These are phyloP conservation scores for Malurus melanocephalus DNA, from an alignment of 2,113 vertebrate genomes.

Conservation along the genomic window DNA sequence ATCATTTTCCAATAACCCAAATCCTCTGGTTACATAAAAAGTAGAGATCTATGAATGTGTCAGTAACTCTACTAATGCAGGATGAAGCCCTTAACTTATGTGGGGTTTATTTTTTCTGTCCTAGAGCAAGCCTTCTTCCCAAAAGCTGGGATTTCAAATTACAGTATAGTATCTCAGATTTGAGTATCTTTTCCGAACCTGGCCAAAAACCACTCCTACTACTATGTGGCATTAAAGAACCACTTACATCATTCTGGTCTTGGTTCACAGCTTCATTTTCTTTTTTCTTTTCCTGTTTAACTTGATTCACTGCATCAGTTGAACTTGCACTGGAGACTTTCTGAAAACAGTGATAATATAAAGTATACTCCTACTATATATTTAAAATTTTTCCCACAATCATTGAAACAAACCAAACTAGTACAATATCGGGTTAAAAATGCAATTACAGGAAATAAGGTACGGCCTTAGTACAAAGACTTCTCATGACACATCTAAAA, in stretches of 20 bases:
- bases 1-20: not conserved
- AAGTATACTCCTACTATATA: rapidly evolving
- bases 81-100: not conserved
- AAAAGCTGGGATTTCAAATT: not conserved
- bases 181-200: not conserved
- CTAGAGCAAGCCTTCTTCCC: not conserved
- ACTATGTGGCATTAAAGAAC: not conserved
- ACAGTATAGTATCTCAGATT: not conserved
- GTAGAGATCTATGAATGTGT: not conserved
- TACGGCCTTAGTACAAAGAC: rapidly evolving
- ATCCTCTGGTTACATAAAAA: not conserved
- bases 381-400: not conserved
- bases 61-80: not conserved
- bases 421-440: rapidly evolving
- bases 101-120: not conserved
- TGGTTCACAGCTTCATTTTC: conserved; percentile 22
- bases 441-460: not conserved
- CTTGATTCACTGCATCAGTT: not conserved
- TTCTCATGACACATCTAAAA: not conserved
- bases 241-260: conserved; percentile 65
- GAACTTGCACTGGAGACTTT: not conserved
- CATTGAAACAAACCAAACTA: not conserved
- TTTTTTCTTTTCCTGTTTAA: conserved; percentile 63
- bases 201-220: not conserved
- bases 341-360: conserved; percentile 14